Conservation (phyloP, 2,113 vertebrate species). For the Lepisosteus osseus region DNA sequence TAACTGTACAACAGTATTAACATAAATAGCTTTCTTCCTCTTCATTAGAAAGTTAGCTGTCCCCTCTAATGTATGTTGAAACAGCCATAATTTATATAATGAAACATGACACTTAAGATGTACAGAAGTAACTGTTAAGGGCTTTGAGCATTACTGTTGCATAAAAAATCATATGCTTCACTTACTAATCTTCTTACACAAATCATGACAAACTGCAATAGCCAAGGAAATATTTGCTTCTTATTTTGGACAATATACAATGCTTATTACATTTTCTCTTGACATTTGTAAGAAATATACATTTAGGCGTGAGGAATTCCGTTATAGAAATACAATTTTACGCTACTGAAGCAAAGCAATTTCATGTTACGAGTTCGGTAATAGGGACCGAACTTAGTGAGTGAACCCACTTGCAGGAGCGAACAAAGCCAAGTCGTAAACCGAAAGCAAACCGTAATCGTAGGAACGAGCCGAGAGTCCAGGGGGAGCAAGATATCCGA, state of each 20-base stretch:
- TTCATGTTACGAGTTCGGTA: no score
- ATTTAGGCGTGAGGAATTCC: no score
- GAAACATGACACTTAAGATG: constrained; percentile 72
- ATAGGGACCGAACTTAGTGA: no score
- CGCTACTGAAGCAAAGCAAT: no score
- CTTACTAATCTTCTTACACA: constrained; percentile 48
- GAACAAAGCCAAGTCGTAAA: no score
- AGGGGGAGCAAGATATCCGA: no score
- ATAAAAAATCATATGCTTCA: constrained; percentile 75
- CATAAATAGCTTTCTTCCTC: not conserved
- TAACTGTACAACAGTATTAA: no score
- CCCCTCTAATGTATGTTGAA: constrained; percentile 39
- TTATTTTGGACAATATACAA: constrained; percentile 3
- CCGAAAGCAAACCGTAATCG: no score
- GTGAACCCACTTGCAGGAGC: no score
- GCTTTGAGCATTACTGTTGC: constrained; percentile 64
- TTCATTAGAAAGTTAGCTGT: constrained; percentile 14
- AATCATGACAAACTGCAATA: constrained; percentile 16
- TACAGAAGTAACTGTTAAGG: constrained; percentile 66
- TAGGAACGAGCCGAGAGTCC: no score
- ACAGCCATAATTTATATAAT: constrained; percentile 66
- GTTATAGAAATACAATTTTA: not conserved
- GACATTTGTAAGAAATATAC: not conserved
- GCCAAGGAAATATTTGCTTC: constrained; percentile 7
- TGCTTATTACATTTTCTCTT: not conserved